Conservation (phyloP, 2,888 invertebrate species). For the Nesidiocoris tenuis region DNA sequence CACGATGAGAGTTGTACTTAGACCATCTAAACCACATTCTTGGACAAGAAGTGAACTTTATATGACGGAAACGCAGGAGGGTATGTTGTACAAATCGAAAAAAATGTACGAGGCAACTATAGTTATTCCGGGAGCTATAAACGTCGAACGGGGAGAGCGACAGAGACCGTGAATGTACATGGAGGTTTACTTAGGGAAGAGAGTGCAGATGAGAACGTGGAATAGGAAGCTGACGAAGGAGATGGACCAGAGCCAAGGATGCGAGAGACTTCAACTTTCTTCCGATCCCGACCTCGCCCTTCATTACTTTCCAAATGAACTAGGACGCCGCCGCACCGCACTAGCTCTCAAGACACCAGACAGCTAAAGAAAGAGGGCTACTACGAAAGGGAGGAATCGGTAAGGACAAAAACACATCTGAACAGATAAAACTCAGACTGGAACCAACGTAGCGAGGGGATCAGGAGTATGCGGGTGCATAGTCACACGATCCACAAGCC, state of each 20-base stretch:
- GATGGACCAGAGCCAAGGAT: not conserved
- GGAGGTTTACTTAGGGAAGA: not conserved
- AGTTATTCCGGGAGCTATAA: not conserved
- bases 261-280: not conserved
- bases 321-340: not conserved
- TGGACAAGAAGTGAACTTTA: not conserved
- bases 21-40: not conserved
- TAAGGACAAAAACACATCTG: not conserved
- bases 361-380: not conserved
- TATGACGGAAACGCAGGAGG: no score
- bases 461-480: no score
- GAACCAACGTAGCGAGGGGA: no score
- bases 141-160: not conserved
- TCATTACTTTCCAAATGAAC: not conserved
- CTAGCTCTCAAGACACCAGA: not conserved
- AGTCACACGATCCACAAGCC: no score
- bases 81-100: not conserved
- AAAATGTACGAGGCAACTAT: not conserved
- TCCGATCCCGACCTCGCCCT: not conserved
- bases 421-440: not conserved
- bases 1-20: not conserved
- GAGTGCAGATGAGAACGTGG: not conserved
- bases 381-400: not conserved
- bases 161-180: not conserved
- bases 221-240: not conserved